These are phyloP conservation scores for Diorhabda sublineata DNA, from an alignment of 1,140 invertebrate species.

Conservation along the genomic window DNA sequence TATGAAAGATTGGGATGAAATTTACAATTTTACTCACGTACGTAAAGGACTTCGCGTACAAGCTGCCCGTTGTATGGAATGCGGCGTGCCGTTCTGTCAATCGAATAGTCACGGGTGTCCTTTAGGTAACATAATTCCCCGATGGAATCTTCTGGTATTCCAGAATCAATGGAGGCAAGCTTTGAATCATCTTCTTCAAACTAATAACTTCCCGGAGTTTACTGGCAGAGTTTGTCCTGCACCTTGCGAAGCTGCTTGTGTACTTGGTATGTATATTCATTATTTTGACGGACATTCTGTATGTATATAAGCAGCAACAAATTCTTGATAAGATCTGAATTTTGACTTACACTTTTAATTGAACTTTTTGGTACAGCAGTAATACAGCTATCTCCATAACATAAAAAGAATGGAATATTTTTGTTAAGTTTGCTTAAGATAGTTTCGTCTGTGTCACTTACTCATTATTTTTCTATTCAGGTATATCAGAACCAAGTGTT, in stretches of 20 bases:
- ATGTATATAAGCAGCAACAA: too few relatives aligned
- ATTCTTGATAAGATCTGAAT: too few relatives aligned
- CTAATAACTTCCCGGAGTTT: constrained; percentile 99
- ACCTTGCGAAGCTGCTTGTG: constrained; percentile 97
- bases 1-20: constrained; percentile 94
- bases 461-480: constrained; percentile 40
- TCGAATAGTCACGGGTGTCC: constrained; percentile 91
- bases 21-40: constrained; percentile 84
- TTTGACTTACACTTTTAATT: too few relatives aligned
- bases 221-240: constrained; percentile 97
- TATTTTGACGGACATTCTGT: too few relatives aligned
- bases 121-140: constrained; percentile 97
- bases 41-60: constrained; percentile 84
- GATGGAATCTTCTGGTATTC: constrained; percentile 97
- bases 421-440: too few relatives aligned
- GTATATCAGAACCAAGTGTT: constrained; percentile 92
- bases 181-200: constrained; percentile 91
- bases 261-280: constrained; percentile 52
- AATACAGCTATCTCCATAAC: too few relatives aligned
- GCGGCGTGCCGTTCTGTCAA: constrained; percentile 98
- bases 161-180: constrained; percentile 95
- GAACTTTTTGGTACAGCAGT: too few relatives aligned
- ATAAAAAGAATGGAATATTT: too few relatives aligned
- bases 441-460: too few relatives aligned
- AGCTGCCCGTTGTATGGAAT: constrained; percentile 98